Evolutionary conservation across 2,113 vertebrate genomes (phyloP).

Genomic region (Tringa solitaria): DNA sequence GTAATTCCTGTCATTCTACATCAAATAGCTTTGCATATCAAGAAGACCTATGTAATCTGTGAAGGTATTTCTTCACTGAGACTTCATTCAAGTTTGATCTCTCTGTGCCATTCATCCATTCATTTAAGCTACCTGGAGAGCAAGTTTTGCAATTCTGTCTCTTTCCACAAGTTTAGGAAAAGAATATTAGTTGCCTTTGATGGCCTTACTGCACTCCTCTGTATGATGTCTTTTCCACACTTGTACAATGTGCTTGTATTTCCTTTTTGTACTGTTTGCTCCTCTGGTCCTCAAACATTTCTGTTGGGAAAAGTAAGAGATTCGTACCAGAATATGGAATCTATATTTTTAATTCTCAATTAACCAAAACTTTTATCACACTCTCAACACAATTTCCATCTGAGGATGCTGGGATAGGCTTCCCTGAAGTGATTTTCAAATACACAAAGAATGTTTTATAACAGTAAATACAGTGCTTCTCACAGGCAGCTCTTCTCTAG

Average conservation of each 20-base stretch:
- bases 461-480: conserved; percentile 22
- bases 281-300: neutral
- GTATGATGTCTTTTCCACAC: neutral
- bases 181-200: neutral
- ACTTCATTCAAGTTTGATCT: neutral
- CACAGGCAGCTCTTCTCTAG: conserved; percentile 28
- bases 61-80: neutral
- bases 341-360: conserved; percentile 2
- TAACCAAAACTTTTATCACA: neutral
- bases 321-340: neutral
- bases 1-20: neutral
- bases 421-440: neutral
- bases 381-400: neutral
- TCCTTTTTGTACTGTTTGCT: neutral
- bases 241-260: neutral
- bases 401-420: neutral
- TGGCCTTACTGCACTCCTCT: neutral
- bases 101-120: neutral
- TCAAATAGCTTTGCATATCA: neutral
- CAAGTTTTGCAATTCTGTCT: neutral
- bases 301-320: neutral
- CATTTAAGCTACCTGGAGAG: neutral
- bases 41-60: neutral
- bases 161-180: neutral
- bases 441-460: neutral